These are phyloP conservation scores for Tachycineta bicolor DNA, from an alignment of 2,113 vertebrate species.

Conservation along the genomic window DNA sequence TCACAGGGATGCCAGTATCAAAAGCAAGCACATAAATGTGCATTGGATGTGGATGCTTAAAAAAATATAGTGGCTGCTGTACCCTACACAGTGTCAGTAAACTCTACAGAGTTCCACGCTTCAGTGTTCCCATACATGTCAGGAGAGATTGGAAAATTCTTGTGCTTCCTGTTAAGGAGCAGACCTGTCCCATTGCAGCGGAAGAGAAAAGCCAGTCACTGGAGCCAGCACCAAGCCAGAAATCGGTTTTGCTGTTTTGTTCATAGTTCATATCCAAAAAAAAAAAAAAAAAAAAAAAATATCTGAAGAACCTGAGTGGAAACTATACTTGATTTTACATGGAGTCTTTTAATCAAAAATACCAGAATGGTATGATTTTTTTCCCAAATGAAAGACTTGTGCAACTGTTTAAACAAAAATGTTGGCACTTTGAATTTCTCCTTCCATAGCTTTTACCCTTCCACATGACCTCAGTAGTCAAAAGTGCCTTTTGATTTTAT, in stretches of 20 bases:
- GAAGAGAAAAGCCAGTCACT: not conserved
- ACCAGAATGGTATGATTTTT: not conserved
- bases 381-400: not conserved
- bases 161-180: not conserved
- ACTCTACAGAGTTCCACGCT: not conserved
- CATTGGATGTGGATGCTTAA: not conserved
- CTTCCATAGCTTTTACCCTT: not conserved
- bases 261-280: not conserved
- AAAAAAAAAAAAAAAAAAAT: not conserved
- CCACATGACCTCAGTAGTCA: not conserved
- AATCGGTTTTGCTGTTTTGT: not conserved
- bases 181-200: not conserved
- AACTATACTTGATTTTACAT: not conserved
- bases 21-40: not conserved
- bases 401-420: not conserved
- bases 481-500: not conserved
- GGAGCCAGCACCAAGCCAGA: not conserved
- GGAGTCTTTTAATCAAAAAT: not conserved
- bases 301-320: not conserved
- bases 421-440: not conserved
- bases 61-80: not conserved
- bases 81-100: not conserved
- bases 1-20: not conserved
- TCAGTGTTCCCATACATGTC: accelerated
- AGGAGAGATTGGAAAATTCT: not conserved